Evolutionary conservation across 2,888 invertebrate genomes (phyloP), one percentile per base, ranked within the genome.

Genomic region (Sarcophaga caerulescens): DNA sequence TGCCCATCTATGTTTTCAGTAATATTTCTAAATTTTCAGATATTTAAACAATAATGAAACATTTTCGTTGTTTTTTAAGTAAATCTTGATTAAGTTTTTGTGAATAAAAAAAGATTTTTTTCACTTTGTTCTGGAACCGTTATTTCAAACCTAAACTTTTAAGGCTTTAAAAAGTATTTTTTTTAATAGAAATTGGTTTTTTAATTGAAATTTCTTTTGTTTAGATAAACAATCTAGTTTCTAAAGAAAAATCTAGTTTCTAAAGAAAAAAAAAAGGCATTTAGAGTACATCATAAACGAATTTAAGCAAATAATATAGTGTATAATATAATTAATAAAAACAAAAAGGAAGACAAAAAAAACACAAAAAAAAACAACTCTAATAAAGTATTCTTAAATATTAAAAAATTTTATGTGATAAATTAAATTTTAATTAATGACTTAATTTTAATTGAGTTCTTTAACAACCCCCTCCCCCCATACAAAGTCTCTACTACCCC

Each of bases 401-500:
- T 63, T 57, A 69, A 63, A 69, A 69, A 84, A 70, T 10, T 75
- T 79, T 84, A 79, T 84, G 84, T 84, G 84, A 84, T 84, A 84
- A n/a, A 65, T 71, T 57, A 59, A 79, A 14, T 19, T 69, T 23
- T 62, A 59, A 69, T 65, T 63, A 60, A 71, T 52, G 35, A 71
- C 52, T 68, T 68, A 73, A 12, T 60, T 71, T 59, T 52, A 45
- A n/a, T 35, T 68, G 17, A 23, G 11, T 17, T 35, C n/a, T 47
- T 70, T 45, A n/a, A 35, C 25, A 14, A 17, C 12, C 47, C 12
- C 47, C n/a, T 25, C 23, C 47, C n/a, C 45, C 23, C 23, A 60
- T 6, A 23, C 19, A 77, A 80, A 77, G 86, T 86, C 86, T 86
- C 23, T 78, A 84, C 86, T 86, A 86, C 86, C 86, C 70, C 45